A percentile compares a stretch with the other conserved stretches of the same genome.
Evolutionary conservation across 2,797 vertebrate species (phyloP).

Genomic region (Anabacerthia variegaticeps): DNA sequence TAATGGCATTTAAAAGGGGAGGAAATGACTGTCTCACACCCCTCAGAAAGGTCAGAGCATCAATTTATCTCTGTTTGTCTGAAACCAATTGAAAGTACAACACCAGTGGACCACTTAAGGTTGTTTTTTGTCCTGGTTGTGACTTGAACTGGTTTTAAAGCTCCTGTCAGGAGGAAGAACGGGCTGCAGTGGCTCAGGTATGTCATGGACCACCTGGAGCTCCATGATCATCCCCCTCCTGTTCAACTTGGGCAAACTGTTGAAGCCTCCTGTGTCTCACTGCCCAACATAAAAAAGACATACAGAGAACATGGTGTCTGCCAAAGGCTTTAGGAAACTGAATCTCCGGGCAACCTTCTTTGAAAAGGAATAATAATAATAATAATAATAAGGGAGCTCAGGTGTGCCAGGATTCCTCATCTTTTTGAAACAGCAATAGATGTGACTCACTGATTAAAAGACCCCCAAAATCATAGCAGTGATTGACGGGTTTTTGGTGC

Average conservation of each 20-base stretch:
- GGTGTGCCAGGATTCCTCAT: not conserved
- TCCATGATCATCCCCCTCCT: not conserved
- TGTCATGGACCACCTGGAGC: not conserved
- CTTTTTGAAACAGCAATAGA: not conserved
- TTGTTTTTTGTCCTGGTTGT: not conserved
- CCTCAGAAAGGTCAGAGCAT: not conserved
- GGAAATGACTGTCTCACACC: not conserved
- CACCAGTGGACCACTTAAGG: not conserved
- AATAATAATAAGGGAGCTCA: not conserved
- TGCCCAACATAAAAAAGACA: not conserved
- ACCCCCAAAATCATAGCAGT: not conserved
- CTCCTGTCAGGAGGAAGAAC: not conserved
- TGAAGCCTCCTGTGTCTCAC: not conserved
- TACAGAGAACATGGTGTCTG: not conserved
- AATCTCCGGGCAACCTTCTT: not conserved
- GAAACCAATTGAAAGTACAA: not conserved
- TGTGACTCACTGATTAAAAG: not conserved
- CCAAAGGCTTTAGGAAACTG: not conserved
- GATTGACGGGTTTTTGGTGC: not conserved
- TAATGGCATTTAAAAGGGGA: not conserved
- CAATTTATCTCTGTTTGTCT: not conserved
- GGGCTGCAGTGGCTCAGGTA: not conserved
- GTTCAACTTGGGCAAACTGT: not conserved
- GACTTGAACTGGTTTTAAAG: not conserved
- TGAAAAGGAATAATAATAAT: not conserved